phyloP scores from a whole-genome alignment of 2,797 vertebrate genomes.

The Artibeus lituratus region DNA sequence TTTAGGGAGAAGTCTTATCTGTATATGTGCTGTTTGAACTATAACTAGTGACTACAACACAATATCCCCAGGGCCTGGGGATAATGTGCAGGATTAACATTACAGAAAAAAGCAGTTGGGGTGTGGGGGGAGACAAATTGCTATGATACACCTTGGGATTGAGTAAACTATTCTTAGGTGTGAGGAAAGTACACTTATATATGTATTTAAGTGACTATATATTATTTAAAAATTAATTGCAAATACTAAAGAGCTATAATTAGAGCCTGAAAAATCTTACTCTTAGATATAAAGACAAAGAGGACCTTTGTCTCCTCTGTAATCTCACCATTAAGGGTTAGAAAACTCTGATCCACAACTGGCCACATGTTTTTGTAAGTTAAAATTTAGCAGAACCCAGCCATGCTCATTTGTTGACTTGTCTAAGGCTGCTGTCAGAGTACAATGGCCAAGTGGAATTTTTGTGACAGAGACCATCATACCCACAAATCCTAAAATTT shows the following conservation, averaged over 20 bases:
- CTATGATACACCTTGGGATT: not conserved
- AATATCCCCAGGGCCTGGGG: not conserved
- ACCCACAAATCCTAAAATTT: not conserved
- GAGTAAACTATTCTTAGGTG: not conserved
- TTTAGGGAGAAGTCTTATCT: not conserved
- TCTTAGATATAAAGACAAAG: not conserved
- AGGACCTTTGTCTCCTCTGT: not conserved
- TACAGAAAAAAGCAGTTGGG: not conserved
- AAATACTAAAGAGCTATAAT: not conserved
- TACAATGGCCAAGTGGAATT: not conserved
- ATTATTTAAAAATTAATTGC: not conserved
- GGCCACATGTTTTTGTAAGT: not conserved
- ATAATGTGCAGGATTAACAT: not conserved
- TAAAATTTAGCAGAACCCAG: not conserved
- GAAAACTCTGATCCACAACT: not conserved
- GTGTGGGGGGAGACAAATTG: not conserved
- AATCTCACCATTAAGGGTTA: not conserved
- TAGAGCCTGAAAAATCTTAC: not conserved
- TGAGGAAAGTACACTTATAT: not conserved
- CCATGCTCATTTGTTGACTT: not conserved
- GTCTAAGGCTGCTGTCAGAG: not conserved
- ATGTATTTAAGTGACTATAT: not conserved
- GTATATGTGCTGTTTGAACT: not conserved
- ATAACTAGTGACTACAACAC: not conserved
- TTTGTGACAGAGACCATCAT: not conserved